Evolutionary conservation across 1,140 invertebrate species (phyloP).

Genomic region (Schlechtendalia chinensis): DNA sequence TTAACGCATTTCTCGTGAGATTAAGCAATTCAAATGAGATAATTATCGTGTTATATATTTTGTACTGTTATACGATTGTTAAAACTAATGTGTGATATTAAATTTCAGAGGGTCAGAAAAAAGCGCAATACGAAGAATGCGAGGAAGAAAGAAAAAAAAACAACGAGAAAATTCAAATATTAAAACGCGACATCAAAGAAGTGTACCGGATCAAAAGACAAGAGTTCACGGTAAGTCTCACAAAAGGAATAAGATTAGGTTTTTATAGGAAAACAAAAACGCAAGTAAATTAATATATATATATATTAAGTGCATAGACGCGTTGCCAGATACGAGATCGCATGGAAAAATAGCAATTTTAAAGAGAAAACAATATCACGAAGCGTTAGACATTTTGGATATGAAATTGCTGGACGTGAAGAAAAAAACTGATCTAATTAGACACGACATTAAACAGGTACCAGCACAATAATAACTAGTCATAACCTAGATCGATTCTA

Average conservation of each 20-base stretch:
- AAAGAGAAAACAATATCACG: conserved; percentile 58
- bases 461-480: neutral
- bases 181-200: conserved; percentile 73
- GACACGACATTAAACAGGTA: conserved; percentile 50
- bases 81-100: neutral
- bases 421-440: conserved; percentile 70
- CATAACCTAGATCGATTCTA: neutral
- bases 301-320: conserved; percentile 41
- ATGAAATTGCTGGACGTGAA: conserved; percentile 73
- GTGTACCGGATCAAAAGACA: conserved; percentile 63
- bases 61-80: neutral
- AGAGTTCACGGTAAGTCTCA: conserved; percentile 60
- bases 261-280: too few species aligned
- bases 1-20: too few species aligned
- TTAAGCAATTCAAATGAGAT: too few species aligned
- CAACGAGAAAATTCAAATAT: conserved; percentile 64
- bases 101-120: conserved; percentile 73
- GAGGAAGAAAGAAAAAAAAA: conserved; percentile 71
- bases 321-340: conserved; percentile 11
- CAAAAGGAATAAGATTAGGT: too few species aligned
- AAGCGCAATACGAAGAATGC: conserved; percentile 75
- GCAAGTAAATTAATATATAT: too few species aligned
- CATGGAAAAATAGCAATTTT: neutral
- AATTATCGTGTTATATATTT: neutral
- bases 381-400: conserved; percentile 65